These are phyloP conservation scores for Macquaria ambigua DNA, from an alignment of 2,113 vertebrate species.

Conservation along the genomic window DNA sequence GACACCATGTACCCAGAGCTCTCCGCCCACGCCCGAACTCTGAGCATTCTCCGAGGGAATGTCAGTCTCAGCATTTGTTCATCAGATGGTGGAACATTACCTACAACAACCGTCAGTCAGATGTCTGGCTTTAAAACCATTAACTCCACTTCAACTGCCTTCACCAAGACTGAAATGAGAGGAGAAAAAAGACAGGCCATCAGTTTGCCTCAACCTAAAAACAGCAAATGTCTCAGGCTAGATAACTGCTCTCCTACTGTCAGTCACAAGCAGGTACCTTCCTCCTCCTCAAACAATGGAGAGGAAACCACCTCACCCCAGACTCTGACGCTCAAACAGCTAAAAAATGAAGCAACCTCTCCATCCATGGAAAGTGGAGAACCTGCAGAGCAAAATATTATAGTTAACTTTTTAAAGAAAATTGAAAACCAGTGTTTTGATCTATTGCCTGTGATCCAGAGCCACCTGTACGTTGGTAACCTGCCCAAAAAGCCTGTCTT, in stretches of 20 bases:
- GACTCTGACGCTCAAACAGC: neutral
- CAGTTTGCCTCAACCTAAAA: conserved; percentile 76
- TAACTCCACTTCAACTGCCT: conserved; percentile 90
- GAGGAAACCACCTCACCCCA: conserved; percentile 15
- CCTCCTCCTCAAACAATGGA: conserved; percentile 18
- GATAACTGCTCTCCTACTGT: conserved; percentile 77
- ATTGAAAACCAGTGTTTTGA: conserved; percentile 89
- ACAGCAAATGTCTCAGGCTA: conserved; percentile 88
- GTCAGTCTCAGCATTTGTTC: conserved; percentile 84
- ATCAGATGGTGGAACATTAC: conserved; percentile 70
- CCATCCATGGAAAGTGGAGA: conserved; percentile 3
- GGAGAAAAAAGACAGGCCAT: conserved; percentile 77
- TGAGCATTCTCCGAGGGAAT: conserved; percentile 93
- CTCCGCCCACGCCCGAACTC: conserved; percentile 92
- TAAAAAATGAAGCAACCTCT: neutral
- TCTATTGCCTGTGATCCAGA: conserved; percentile 90
- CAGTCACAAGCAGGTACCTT: conserved; percentile 16
- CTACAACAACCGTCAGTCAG: conserved; percentile 76
- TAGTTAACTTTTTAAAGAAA: conserved; percentile 84
- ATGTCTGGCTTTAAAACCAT: conserved; percentile 89
- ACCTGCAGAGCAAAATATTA: conserved; percentile 18
- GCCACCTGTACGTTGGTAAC: conserved; percentile 88
- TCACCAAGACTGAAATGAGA: conserved; percentile 88
- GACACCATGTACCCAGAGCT: conserved; percentile 97
- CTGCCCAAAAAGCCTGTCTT: conserved; percentile 89